Evolutionary conservation across 2,113 vertebrate genomes (phyloP), one percentile per base, ranked within the genome.

Genomic region (Rallus limicola): DNA sequence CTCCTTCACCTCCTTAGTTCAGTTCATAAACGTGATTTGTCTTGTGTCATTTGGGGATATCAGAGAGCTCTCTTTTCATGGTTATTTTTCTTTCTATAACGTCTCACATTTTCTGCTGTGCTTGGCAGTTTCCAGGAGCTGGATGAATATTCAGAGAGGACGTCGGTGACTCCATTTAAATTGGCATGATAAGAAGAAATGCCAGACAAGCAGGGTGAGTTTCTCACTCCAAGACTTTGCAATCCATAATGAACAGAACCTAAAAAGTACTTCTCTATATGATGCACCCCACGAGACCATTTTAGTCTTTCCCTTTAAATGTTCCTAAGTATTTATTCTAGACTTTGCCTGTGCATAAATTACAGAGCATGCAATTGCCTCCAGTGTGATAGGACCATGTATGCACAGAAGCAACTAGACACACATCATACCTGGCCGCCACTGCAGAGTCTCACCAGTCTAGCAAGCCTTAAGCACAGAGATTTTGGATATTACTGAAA

Each of bases 51-150:
- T 68, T 67, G 88, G 76, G 82, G 83, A 89, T 82, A 68, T 75
- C 65, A 65, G 76, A 71, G 58, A 82, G 77, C 52, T 75, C 63
- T 85, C 67, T 42, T 75, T 92, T 77, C 78, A 67, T 11, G 14
- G 56, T 55, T 86, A 80, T 92, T 92, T 95, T 92, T 82, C 86
- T 94, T 86, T 79, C 82, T 86, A 28, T 11, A 64, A 83, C 13
- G 82, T 60, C 86, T 90, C 91, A 75, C 92, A 34, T 89, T 94
- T 94, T 93, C 92, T 94, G 89, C 92, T 93, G 82, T 52, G 86
- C 92, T 94, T 83, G 56, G 86, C 92, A 94, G 79, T 92, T 82
- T 92, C 58, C 62, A 93, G 52, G 77, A 86, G 72, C 69, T 72
- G 80, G 79, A 91, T 76, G 80, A 92, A 90, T 72, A 87, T 72